Base-by-base conservation (phyloP, 1,140 invertebrate genomes). In the Drosophila trapezifrons region DNA sequence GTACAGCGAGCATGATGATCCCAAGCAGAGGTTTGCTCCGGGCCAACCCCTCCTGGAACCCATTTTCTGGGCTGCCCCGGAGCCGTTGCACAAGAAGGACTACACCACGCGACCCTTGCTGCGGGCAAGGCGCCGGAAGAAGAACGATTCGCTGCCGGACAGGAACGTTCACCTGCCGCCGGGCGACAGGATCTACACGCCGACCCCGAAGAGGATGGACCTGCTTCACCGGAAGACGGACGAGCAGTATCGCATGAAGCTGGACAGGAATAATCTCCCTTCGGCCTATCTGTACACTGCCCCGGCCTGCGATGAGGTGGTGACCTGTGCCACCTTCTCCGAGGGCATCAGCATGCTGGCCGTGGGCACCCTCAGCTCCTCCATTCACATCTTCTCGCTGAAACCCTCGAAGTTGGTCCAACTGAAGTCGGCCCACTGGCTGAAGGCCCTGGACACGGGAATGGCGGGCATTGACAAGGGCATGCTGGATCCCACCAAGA, bases 281-380 rank as follows among this genome's bases (percentile, higher is more conserved):
- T 81, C 82, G 8, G n/a, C n/a, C 0, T 85, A 75, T 18, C 0
- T 85, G 0, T 86, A 81, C 17, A 72, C 60, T n/a, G 62, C 66
- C 0, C 3, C 18, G 0, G 45, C 18, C 2, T 3, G 37, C 25
- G 55, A 58, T 0, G 74, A 85, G 18, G 46, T 38, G 4, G 78
- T 86, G 8, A 49, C 74, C 2, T 85, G 82, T 47, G 82, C 69
- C 32, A 13, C 45, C 5, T 86, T 85, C 22, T 80, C 82, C 3
- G 78, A 67, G 15, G 52, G 38, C 3, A 29, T 18, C 2, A 60
- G 51, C 12, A 78, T 85, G 64, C 29, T 85, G 12, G 57, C 56
- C 7, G 4, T 85, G 35, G 82, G 82, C 22, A 85, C 82, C 10
- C 5, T n/a, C 6, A 4, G 45, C 15, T 64, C 62, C 1, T 5